Evolutionary conservation across 2,113 vertebrate species (phyloP).

Genomic region (Lathamus discolor): DNA sequence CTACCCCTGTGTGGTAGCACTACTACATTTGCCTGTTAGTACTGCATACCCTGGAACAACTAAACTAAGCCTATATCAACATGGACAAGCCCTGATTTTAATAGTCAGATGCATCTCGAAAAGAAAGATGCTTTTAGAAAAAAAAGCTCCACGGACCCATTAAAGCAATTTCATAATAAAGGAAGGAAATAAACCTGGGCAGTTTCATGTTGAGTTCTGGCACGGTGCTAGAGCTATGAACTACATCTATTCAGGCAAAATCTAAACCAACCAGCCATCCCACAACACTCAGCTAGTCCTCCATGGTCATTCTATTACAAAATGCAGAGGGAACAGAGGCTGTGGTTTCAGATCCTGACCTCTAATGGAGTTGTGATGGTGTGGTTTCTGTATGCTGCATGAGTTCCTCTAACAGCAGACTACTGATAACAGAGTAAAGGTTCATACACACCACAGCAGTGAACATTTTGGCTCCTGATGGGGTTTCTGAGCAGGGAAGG

Average conservation of each 20-base stretch:
- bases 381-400: background rate
- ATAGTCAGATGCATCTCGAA: background rate
- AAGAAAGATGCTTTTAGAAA: background rate
- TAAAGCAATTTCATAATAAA: background rate
- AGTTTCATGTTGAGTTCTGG: background rate
- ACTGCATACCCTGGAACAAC: background rate
- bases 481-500: background rate
- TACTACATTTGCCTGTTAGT: background rate
- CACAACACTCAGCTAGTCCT: background rate
- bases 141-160: background rate
- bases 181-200: background rate
- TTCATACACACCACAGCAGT: background rate
- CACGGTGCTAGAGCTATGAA: background rate
- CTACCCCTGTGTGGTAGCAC: background rate
- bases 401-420: background rate
- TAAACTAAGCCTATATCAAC: background rate
- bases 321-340: rapidly evolving
- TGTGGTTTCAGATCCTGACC: background rate
- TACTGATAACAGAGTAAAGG: background rate
- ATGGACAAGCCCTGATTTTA: background rate
- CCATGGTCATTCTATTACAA: background rate
- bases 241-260: background rate
- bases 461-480: background rate
- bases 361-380: background rate
- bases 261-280: background rate